A percentile compares a stretch with the other conserved stretches of the same genome.
Evolutionary conservation across 2,797 vertebrate species (phyloP).

Genomic region (Tolypeutes matacus): DNA sequence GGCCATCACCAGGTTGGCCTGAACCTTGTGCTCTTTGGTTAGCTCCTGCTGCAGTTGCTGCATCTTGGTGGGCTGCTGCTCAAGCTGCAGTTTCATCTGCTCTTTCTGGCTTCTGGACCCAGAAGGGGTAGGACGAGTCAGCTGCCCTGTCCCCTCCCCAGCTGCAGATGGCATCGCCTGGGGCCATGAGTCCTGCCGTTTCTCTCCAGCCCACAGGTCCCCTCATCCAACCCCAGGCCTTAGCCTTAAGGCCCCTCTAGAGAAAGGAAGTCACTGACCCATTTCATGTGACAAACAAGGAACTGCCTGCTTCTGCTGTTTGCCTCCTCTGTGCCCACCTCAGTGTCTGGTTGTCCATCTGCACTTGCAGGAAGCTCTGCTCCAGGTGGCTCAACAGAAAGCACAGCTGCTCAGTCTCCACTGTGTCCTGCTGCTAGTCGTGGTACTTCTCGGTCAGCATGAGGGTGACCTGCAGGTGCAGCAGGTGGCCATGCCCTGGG

Average conservation of each 20-base stretch:
- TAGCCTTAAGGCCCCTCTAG: neutral
- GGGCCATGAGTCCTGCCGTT: neutral
- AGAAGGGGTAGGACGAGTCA: neutral
- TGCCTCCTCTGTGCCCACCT: neutral
- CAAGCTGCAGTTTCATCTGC: slow-evolving; percentile 74
- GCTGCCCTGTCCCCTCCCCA: neutral
- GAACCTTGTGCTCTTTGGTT: slow-evolving; percentile 83
- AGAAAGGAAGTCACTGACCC: neutral
- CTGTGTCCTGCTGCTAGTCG: slow-evolving; percentile 66
- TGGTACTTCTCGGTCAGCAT: slow-evolving; percentile 82
- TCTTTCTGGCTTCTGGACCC: slow-evolving; percentile 84
- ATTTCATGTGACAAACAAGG: neutral
- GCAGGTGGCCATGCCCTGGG: neutral
- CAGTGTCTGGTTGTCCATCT: neutral
- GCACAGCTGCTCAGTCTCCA: neutral
- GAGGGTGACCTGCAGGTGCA: slow-evolving; percentile 71
- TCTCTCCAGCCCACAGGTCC: neutral
- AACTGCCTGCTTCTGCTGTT: neutral
- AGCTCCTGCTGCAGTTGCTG: slow-evolving; percentile 82
- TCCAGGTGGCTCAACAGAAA: slow-evolving; percentile 62
- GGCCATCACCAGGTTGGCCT: slow-evolving; percentile 80
- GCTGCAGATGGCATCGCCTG: fast-evolving
- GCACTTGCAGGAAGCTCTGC: slow-evolving; percentile 32
- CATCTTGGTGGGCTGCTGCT: neutral
- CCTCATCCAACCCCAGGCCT: neutral